Percentiles rank a stretch among this genome's conserved stretches.
phyloP scores from a whole-genome alignment of 2,113 vertebrate genomes.

The Carassius carassius region DNA sequence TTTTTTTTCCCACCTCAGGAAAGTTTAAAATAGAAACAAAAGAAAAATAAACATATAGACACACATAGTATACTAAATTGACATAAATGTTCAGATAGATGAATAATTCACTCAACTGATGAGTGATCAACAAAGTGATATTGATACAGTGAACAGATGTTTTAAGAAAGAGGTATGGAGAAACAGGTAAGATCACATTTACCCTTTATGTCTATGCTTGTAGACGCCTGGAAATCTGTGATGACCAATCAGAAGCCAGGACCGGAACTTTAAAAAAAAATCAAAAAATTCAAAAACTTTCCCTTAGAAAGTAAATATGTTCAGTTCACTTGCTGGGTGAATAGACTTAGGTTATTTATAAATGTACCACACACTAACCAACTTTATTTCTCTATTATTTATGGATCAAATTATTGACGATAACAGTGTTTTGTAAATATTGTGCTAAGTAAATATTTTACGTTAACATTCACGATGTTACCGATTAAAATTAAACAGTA shows the following conservation, averaged over 20 bases:
- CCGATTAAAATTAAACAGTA: background rate
- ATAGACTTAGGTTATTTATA: background rate
- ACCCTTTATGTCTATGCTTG: too few relatives aligned
- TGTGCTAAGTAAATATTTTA: background rate
- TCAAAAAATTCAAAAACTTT: too few relatives aligned
- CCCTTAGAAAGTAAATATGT: background rate
- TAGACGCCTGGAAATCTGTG: background rate
- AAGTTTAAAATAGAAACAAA: too few relatives aligned
- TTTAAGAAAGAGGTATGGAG: too few relatives aligned
- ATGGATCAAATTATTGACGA: background rate
- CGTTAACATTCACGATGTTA: background rate
- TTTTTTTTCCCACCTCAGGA: too few relatives aligned
- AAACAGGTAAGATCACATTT: too few relatives aligned
- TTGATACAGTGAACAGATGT: too few relatives aligned
- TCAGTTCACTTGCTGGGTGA: background rate
- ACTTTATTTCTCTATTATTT: background rate
- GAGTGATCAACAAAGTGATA: too few relatives aligned
- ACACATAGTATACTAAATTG: too few relatives aligned
- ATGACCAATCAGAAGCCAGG: background rate
- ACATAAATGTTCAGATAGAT: too few relatives aligned
- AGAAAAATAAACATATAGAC: too few relatives aligned
- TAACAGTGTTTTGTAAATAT: background rate
- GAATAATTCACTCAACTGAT: too few relatives aligned
- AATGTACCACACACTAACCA: background rate
- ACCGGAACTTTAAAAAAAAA: background rate